Percentiles rank a stretch among this genome's conserved stretches.
These are phyloP conservation scores for Hypomecis punctinalis DNA, from an alignment of 2,888 invertebrate genomes.

Conservation along the genomic window DNA sequence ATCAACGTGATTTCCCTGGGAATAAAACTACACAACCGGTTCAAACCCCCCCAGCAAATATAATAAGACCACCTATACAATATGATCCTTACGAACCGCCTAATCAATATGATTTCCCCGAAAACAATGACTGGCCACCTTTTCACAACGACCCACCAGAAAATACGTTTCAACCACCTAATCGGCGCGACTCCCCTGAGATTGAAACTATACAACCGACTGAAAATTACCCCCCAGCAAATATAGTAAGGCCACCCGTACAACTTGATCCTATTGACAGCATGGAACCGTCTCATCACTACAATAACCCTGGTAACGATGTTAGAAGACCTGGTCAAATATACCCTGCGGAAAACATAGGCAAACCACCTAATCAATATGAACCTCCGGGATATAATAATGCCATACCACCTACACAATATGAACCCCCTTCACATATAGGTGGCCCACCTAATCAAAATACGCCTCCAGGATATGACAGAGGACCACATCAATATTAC, in stretches of 20 bases:
- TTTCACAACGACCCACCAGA: neutral
- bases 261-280: neutral
- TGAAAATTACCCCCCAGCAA: neutral
- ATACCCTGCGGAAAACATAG: neutral
- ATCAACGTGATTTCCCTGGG: neutral
- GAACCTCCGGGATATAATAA: neutral
- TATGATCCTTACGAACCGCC: neutral
- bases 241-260: slow-evolving; percentile 7
- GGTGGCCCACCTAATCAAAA: neutral
- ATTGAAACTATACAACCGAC: neutral
- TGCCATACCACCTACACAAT: neutral
- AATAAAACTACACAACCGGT: neutral
- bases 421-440: neutral
- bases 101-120: neutral
- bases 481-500: too few relatives aligned
- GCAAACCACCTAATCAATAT: slow-evolving; percentile 5
- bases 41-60: neutral
- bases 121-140: neutral
- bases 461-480: neutral
- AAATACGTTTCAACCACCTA: neutral
- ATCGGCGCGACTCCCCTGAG: neutral
- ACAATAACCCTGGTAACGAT: neutral
- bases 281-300: neutral
- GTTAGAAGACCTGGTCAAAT: neutral
- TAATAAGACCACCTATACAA: neutral